Evolutionary conservation across 2,888 invertebrate genomes (phyloP), one percentile per base, ranked within the genome.

Genomic region (Panzeria rudis): DNA sequence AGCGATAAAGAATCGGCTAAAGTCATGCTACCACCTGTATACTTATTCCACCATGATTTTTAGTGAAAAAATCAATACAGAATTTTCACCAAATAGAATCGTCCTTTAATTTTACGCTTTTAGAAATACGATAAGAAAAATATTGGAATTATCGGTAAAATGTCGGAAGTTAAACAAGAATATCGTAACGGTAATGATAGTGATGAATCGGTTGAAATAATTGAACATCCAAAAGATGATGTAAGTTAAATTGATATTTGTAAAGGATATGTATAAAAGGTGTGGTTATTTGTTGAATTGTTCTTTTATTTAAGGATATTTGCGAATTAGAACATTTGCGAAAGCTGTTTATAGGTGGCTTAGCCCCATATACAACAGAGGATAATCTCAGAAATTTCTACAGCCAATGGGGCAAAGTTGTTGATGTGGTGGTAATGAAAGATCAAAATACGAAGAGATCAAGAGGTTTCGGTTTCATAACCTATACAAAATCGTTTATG

Each of bases 391-490:
- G 97, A 90, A 95, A 95, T 84, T 98, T 98, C 92, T 99, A 98
- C 92, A 97, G 97, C 89, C 96, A 98, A 94, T 99, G 97, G 97
- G 99, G 99, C 38, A 97, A 98, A 90, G 97, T 98, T 87, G 97
- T 98, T 0, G 98, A 98, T 92, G 98, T 98, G 1, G 98, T 98
- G 13, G 98, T 98, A 0, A 98, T 98, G 98, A 97, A 98, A 90
- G 98, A 98, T 91, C 96, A 98, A 0, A 96, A 96, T 89, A 98
- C 98, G 0, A 98, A 98, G 89, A 94, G 98, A 77, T 99, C 99
- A 0, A 94, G 99, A 86, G 99, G 99, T 0, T 99, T 99, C 93
- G 99, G 99, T 15, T 99, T 99, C 91, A 98, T 99, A 77, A 99
- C 99, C 9, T 99, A 98, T 91, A 96, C 97, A 8, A 94, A 96